Evolutionary conservation across 2,888 invertebrate genomes (phyloP).

Genomic region (Philaethria dido): DNA sequence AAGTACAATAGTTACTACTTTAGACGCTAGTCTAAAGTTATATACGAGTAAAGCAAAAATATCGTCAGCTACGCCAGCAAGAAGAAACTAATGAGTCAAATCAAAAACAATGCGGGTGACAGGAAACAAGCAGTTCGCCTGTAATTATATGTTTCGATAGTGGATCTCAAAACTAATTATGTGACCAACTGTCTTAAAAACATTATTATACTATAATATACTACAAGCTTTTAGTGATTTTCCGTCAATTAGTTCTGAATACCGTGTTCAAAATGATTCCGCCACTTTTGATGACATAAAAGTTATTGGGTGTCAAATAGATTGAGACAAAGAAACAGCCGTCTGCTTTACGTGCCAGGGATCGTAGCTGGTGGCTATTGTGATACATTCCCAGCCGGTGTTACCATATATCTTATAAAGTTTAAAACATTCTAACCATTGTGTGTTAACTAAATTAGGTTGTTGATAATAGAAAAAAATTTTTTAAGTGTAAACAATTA

Average conservation of each 20-base stretch:
- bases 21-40: no score
- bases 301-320: conserved; percentile 79
- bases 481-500: background rate
- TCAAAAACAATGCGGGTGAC: conserved; percentile 39
- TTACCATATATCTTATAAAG: conserved; percentile 71
- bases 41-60: conserved; percentile 5
- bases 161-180: conserved; percentile 10
- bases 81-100: conserved; percentile 11
- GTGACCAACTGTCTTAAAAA: conserved; percentile 22
- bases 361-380: conserved; percentile 67
- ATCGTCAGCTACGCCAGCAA: background rate
- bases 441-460: background rate
- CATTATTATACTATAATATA: conserved; percentile 25
- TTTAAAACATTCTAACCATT: conserved; percentile 52
- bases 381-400: conserved; percentile 73
- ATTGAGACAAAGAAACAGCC: conserved; percentile 75
- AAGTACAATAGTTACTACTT: no score
- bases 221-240: conserved; percentile 29
- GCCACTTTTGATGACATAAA: conserved; percentile 61
- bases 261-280: conserved; percentile 63
- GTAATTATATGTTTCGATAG: conserved; percentile 21
- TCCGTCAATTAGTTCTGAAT: conserved; percentile 40
- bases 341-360: conserved; percentile 69
- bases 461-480: background rate
- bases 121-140: conserved; percentile 35